Evolutionary conservation across 2,797 vertebrate species (phyloP), one percentile per base, ranked within the genome.

Genomic region (Darevskia mixta): DNA sequence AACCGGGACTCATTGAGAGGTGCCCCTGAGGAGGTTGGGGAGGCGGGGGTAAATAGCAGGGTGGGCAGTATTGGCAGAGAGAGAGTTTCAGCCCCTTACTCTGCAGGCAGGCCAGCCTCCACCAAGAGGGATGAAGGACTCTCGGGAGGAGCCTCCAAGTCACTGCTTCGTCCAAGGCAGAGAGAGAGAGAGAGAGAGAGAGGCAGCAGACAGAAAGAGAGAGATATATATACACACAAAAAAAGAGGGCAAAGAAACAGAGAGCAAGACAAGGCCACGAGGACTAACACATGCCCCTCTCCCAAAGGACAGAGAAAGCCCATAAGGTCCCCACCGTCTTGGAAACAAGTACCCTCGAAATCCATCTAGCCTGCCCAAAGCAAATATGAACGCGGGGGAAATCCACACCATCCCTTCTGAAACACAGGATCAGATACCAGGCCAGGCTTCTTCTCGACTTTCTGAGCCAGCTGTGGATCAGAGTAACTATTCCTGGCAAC

Each of bases 101-200:
- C 98, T 89, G 96, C 97, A 97, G 97, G 97, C 96, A 98, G 97
- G 96, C 97, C 97, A 97, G 98, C 97, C 96, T 98, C 98, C 94
- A 98, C 98, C 98, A 98, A 97, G 95, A 98, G 96, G 97, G 98
- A 97, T 94, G 98, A 97, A 96, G 98, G 98, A 97, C 98, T 98
- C 97, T 98, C 98, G 86, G 97, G 97, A 95, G 98, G 97, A 93
- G 96, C 97, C 97, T 98, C 98, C 98, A 98, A 98, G 97, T 98
- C 98, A 97, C 98, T 98, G 98, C 96, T 94, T 93, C 95, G 88
- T 95, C 96, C 96, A 96, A 96, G 95, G 94, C 93, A 96, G 94
- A 95, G 78, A 85, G 86, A 81, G 58, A 86, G 45, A 85, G 49
- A 82, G 67, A 81, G 55, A 79, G 64, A 85, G 8, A 66, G 23